phyloP scores from a whole-genome alignment of 1,140 invertebrate species.

The Coptotermes formosanus region DNA sequence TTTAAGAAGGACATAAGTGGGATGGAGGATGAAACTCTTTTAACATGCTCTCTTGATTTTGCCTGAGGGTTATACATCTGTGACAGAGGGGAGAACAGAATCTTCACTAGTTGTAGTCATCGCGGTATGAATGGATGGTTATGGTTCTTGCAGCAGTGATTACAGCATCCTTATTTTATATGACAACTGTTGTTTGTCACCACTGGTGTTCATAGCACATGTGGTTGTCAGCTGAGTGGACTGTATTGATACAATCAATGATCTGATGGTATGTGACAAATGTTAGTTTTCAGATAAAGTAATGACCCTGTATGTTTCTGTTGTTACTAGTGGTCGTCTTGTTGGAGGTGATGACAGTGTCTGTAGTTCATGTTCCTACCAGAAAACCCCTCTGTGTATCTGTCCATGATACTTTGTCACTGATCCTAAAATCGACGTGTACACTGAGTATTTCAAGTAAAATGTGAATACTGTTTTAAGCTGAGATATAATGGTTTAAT shows the following conservation, averaged over 20 bases:
- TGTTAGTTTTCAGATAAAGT: too few relatives aligned
- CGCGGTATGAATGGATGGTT: background rate
- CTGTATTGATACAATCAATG: too few relatives aligned
- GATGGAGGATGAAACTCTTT: too few relatives aligned
- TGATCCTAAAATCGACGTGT: background rate
- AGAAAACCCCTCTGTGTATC: background rate
- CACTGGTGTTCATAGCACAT: too few relatives aligned
- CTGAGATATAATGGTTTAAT: background rate
- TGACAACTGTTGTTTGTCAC: too few relatives aligned
- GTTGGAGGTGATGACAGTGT: background rate
- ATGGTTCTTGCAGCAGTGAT: background rate
- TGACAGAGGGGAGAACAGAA: background rate
- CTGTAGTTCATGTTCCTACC: background rate
- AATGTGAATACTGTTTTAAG: background rate
- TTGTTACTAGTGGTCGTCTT: background rate
- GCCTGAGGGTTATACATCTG: background rate
- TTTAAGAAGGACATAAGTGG: too few relatives aligned
- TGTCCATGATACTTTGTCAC: background rate
- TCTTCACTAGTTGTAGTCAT: background rate
- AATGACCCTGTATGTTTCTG: background rate
- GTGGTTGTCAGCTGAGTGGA: too few relatives aligned
- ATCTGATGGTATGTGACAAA: too few relatives aligned
- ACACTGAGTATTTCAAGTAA: background rate
- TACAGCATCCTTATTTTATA: too few relatives aligned
- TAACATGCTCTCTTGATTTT: background rate